Base-by-base conservation (phyloP, 2,888 invertebrate genomes). In the Xestia c-nigrum region DNA sequence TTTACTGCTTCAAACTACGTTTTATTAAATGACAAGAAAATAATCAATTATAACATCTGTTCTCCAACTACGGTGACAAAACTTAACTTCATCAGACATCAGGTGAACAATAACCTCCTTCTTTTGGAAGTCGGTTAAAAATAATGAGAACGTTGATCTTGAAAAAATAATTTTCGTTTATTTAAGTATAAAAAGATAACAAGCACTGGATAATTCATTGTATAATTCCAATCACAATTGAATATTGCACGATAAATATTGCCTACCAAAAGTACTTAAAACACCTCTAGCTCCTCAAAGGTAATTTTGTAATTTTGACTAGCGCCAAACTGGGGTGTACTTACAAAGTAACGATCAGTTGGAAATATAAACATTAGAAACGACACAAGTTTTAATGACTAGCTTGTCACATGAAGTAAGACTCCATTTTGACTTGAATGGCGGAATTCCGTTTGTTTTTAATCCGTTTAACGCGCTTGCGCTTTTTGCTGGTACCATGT, bases 401-500 rank as follows among this genome's bases (percentile, higher is more conserved):
- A 82, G 63, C 19, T n/a, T 55, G 71, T 65, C 47, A 72, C 21
- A 14, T 50, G 50, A 31, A 71, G 16, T 31, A 61, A 21, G 72
- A 43, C 46, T 81, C 70, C 14, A 63, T 43, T 76, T 78, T 74
- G 14, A 81, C 47, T 72, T 70, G 72, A 31, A 65, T 40, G 19
- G 69, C 63, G 19, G 80, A 59, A 43, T 52, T 38, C 31, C 12
- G 31, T 67, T 80, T 83, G 38, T 64, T 74, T 65, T 19, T 66
- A 5, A 46, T 46, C 40, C 52, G 50, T 52, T 69, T 80, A 72
- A 24, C 66, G 71, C 46, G 85, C 1, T 76, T 88, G 19, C 90
- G 88, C 70, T 87, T 91, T 69, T 80, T 92, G 19, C 81, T 52
- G 70, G 90, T 55, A 55, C 14, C 69, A 74, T 95, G 94, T 40